phyloP scores from a whole-genome alignment of 2,888 invertebrate genomes.

The Cataglyphis livida region DNA sequence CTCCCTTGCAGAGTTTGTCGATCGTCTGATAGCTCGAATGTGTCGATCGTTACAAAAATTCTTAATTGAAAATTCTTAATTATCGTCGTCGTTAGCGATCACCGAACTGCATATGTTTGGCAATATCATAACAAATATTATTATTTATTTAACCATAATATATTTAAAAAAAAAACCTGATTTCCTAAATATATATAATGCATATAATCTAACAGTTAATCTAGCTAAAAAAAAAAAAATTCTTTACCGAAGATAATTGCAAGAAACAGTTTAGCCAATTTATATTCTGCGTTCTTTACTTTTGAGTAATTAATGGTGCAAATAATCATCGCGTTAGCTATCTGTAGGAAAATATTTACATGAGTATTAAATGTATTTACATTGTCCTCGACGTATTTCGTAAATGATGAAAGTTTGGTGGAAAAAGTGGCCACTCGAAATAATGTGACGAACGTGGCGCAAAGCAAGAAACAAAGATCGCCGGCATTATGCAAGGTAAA shows the following conservation, averaged over 20 bases:
- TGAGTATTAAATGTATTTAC: conserved; percentile 41
- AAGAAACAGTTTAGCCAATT: conserved; percentile 1
- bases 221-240: neutral
- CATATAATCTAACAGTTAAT: neutral
- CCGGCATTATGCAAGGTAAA: conserved; percentile 81
- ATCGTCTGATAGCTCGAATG: conserved; percentile 21
- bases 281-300: neutral
- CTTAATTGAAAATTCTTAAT: conserved; percentile 38
- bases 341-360: conserved; percentile 36
- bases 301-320: conserved; percentile 5
- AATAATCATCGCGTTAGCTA: conserved; percentile 20
- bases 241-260: neutral
- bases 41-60: conserved; percentile 43
- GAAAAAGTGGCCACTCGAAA: conserved; percentile 51
- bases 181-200: neutral
- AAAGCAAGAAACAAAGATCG: conserved; percentile 71
- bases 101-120: neutral
- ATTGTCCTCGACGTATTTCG: conserved; percentile 29
- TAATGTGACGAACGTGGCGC: conserved; percentile 49
- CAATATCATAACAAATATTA: neutral
- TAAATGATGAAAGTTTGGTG: conserved; percentile 35
- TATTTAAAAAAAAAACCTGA: neutral
- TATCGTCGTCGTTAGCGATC: conserved; percentile 26
- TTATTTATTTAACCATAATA: neutral
- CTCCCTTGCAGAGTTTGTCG: conserved; percentile 34